Evolutionary conservation across 2,113 vertebrate species (phyloP).

Genomic region (Oplegnathus fasciatus): DNA sequence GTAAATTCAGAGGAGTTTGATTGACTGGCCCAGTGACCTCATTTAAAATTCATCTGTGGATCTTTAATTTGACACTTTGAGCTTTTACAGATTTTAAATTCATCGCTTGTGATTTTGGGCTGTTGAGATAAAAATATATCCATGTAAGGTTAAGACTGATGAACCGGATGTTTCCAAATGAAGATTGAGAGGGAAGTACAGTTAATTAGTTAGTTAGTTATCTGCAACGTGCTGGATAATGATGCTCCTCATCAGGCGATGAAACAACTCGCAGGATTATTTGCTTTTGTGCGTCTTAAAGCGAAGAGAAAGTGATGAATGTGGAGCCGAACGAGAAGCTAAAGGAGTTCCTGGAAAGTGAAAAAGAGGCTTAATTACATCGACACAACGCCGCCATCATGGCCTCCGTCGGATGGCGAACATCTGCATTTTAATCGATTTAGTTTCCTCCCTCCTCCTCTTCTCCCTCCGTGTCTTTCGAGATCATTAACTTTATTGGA

Average conservation of each 20-base stretch:
- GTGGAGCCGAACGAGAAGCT: not conserved
- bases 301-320: constrained; percentile 28
- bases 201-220: constrained; percentile 25
- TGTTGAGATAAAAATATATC: too few species aligned
- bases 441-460: constrained; percentile 46
- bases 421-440: constrained; percentile 84
- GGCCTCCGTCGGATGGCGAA: constrained; percentile 51
- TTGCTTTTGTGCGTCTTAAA: not conserved
- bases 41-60: too few species aligned
- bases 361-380: constrained; percentile 55
- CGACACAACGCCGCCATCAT: constrained; percentile 29
- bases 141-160: constrained; percentile 2
- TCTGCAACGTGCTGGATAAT: constrained; percentile 39
- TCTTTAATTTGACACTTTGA: too few species aligned
- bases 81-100: too few species aligned
- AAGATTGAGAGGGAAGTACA: constrained; percentile 14
- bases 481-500: constrained; percentile 86
- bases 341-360: constrained; percentile 22
- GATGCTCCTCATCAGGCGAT: constrained; percentile 37
- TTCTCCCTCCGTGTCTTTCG: constrained; percentile 74
- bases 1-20: too few species aligned
- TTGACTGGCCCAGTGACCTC: too few species aligned
- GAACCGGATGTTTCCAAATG: constrained; percentile 25
- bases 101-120: too few species aligned
- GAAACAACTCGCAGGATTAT: not conserved